Evolutionary conservation across 2,888 invertebrate genomes (phyloP).

Genomic region (Nephrotoma guestfalica): DNA sequence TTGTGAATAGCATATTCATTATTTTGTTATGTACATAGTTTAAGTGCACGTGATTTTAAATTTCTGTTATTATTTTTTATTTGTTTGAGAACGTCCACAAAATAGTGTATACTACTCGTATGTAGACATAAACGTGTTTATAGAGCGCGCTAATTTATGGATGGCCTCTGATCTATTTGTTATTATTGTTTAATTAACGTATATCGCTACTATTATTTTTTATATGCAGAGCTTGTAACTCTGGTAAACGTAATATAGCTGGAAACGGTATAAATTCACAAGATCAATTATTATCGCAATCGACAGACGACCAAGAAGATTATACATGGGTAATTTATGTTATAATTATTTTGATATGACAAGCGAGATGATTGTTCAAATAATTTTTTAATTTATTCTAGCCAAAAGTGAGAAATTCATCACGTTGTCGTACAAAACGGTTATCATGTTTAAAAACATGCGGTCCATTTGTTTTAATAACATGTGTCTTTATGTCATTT

Average conservation of each 20-base stretch:
- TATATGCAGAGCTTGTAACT: slow-evolving; percentile 1
- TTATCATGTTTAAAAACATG: slow-evolving; percentile 24
- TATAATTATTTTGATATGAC: not conserved
- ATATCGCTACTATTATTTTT: not conserved
- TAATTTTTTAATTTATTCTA: slow-evolving; percentile 11
- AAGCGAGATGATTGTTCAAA: not conserved
- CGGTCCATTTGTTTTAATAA: slow-evolving; percentile 23
- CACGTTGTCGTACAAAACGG: slow-evolving; percentile 23
- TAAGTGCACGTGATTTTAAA: not conserved
- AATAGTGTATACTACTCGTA: not conserved
- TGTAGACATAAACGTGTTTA: not conserved
- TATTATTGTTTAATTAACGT: not conserved
- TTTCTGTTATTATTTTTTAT: not conserved
- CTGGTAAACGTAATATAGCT: slow-evolving; percentile 12
- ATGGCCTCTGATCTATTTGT: not conserved
- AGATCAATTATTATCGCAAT: slow-evolving; percentile 48
- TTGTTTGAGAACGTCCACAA: not conserved
- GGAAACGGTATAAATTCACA: slow-evolving; percentile 36
- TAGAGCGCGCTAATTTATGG: not conserved
- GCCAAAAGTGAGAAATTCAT: slow-evolving; percentile 19
- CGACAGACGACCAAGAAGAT: slow-evolving; percentile 43
- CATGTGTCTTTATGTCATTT: slow-evolving; percentile 22
- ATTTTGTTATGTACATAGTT: not conserved
- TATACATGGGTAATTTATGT: slow-evolving; percentile 26
- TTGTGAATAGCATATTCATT: not conserved